Percentiles rank a stretch among this genome's conserved stretches.
Evolutionary conservation across 2,888 invertebrate species (phyloP).

Genomic region (Nyleta sp.): DNA sequence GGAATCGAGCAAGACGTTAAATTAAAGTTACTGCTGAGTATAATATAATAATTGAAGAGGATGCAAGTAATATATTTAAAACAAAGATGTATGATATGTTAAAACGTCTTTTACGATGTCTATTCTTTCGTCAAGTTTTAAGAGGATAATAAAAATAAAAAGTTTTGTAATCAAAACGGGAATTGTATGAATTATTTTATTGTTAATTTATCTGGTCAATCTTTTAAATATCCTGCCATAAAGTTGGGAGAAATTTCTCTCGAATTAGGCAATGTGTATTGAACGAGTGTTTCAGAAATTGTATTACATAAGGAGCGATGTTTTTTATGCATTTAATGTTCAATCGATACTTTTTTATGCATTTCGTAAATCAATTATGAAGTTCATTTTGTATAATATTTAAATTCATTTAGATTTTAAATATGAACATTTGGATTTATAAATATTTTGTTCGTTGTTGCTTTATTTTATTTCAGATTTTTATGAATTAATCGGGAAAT

Average conservation of each 20-base stretch:
- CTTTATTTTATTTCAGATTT: too few species aligned
- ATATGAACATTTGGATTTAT: too few species aligned
- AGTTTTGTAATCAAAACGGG: constrained; percentile 1
- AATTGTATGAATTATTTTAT: constrained; percentile 20
- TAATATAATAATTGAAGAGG: constrained; percentile 10
- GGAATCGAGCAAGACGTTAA: constrained; percentile 25
- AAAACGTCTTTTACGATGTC: constrained; percentile 8
- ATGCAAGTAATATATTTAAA: not conserved
- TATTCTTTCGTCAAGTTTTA: not conserved
- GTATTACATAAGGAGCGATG: too few species aligned
- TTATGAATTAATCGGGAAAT: too few species aligned
- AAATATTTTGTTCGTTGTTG: too few species aligned
- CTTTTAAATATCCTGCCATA: constrained; percentile 24
- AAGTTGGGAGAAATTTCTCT: constrained; percentile 13
- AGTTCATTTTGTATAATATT: too few species aligned
- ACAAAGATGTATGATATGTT: constrained; percentile 1
- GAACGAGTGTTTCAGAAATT: not conserved
- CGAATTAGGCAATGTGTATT: constrained; percentile 6
- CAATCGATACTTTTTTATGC: too few species aligned
- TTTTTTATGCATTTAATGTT: too few species aligned
- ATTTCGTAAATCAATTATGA: too few species aligned
- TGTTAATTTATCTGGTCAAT: constrained; percentile 16
- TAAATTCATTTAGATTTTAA: too few species aligned
- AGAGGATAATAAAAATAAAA: constrained; percentile 11
- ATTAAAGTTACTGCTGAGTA: constrained; percentile 3